Evolutionary conservation across 2,888 invertebrate genomes (phyloP).

Genomic region (Drosophila macrospina): DNA sequence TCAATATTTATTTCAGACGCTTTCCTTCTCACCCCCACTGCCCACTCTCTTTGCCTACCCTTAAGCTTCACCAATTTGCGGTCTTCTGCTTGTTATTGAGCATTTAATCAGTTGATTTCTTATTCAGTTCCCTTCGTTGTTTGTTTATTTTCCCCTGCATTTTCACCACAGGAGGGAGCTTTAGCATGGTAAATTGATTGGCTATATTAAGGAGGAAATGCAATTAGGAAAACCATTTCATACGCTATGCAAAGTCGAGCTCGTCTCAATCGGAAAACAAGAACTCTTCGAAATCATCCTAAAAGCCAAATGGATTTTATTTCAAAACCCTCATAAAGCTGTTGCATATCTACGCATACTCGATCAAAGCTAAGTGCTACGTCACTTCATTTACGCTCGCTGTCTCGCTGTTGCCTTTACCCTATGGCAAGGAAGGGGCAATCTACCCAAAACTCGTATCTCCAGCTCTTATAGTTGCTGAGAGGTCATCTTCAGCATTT

Average conservation of each 20-base stretch:
- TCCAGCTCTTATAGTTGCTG: too few species aligned
- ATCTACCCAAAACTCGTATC: too few species aligned
- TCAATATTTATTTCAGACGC: slow-evolving; percentile 74
- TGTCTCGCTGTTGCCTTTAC: too few species aligned
- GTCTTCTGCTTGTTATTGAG: slow-evolving; percentile 70
- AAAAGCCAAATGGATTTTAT: too few species aligned
- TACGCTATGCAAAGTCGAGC: neutral
- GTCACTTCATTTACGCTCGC: too few species aligned
- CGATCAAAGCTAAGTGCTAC: too few species aligned
- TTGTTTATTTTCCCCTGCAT: slow-evolving; percentile 5
- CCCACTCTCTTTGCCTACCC: neutral
- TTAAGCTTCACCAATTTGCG: slow-evolving; percentile 57
- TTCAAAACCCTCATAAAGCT: too few species aligned
- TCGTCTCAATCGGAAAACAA: neutral
- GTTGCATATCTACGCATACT: too few species aligned
- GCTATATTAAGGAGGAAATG: slow-evolving; percentile 46
- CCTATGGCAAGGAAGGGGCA: too few species aligned
- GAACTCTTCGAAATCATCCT: too few species aligned
- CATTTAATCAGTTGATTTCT: slow-evolving; percentile 79
- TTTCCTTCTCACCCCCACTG: neutral
- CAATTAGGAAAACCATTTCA: slow-evolving; percentile 60
- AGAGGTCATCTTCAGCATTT: too few species aligned
- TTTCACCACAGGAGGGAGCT: neutral
- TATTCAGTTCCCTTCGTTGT: slow-evolving; percentile 56
- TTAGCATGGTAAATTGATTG: slow-evolving; percentile 42